Conservation (phyloP, 1,140 invertebrate genomes). For the Spodoptera litura region DNA sequence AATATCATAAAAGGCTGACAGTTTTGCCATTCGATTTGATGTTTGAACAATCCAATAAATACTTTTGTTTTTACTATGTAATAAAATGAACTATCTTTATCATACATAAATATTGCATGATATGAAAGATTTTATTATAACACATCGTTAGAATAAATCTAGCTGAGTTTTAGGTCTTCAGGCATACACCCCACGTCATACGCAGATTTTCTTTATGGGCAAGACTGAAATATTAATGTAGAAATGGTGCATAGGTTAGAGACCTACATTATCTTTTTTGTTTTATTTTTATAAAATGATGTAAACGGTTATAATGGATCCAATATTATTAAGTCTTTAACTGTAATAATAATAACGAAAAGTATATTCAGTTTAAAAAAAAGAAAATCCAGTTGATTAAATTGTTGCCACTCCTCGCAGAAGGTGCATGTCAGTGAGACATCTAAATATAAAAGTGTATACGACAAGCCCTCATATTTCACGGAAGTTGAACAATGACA, state of each 20-base stretch:
- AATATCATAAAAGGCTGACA: too few relatives aligned
- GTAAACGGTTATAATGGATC: too few relatives aligned
- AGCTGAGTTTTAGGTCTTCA: slow-evolving; percentile 7
- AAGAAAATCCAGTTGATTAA: not conserved
- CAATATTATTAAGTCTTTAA: too few relatives aligned
- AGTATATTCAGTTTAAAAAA: not conserved
- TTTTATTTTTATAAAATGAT: too few relatives aligned
- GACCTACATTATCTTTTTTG: too few relatives aligned
- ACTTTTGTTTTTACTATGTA: too few relatives aligned
- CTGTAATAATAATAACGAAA: too few relatives aligned
- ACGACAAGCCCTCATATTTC: slow-evolving; percentile 10
- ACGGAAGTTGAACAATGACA: slow-evolving; percentile 16
- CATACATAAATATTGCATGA: not conserved
- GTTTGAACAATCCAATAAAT: too few relatives aligned
- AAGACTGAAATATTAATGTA: not conserved
- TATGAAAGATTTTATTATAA: not conserved
- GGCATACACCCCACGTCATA: slow-evolving; percentile 1
- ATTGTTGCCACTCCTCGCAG: too few relatives aligned
- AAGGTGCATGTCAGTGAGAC: not conserved
- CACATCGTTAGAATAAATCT: slow-evolving; percentile 13
- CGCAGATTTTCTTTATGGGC: not conserved
- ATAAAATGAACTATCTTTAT: too few relatives aligned
- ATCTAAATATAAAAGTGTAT: not conserved
- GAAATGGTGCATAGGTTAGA: too few relatives aligned
- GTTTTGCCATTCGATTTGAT: too few relatives aligned